Evolutionary conservation across 2,797 vertebrate species (phyloP).

Genomic region (Spinibarbus caldwelli): DNA sequence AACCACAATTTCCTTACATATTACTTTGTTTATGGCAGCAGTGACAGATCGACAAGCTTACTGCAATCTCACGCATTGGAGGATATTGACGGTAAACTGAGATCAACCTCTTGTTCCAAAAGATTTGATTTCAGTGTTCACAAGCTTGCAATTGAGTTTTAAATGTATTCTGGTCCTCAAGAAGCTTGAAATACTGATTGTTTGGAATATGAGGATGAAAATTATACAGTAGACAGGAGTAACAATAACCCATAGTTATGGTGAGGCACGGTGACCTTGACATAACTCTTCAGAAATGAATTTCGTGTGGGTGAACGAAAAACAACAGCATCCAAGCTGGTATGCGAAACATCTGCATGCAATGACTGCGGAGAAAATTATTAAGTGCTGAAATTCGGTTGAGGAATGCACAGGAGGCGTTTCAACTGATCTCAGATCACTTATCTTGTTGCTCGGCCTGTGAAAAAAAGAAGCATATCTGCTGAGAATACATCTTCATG

Average conservation of each 20-base stretch:
- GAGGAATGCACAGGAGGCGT: conserved; percentile 19
- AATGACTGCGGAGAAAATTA: not conserved
- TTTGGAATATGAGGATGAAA: conserved; percentile 9
- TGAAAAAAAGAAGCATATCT: not conserved
- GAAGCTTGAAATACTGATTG: conserved; percentile 1
- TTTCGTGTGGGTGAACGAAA: not conserved
- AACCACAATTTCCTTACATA: not conserved
- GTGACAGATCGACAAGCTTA: not conserved
- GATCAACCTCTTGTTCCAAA: not conserved
- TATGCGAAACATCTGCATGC: conserved; percentile 1
- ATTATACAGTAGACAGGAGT: conserved; percentile 11
- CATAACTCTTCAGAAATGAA: conserved; percentile 17
- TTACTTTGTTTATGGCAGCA: not conserved
- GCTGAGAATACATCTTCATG: conserved; percentile 21
- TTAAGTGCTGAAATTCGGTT: conserved; percentile 12
- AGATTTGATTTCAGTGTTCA: not conserved
- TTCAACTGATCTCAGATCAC: conserved; percentile 33
- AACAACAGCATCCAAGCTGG: conserved; percentile 9
- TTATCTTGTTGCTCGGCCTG: not conserved
- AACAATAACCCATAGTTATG: conserved; percentile 26
- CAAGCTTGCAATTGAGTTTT: not conserved
- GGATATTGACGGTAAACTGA: not conserved
- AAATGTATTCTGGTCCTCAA: not conserved
- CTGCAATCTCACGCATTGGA: not conserved
- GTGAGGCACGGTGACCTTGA: conserved; percentile 12